Evolutionary conservation across 2,888 invertebrate species (phyloP).

Genomic region (Raillietiella orientalis): DNA sequence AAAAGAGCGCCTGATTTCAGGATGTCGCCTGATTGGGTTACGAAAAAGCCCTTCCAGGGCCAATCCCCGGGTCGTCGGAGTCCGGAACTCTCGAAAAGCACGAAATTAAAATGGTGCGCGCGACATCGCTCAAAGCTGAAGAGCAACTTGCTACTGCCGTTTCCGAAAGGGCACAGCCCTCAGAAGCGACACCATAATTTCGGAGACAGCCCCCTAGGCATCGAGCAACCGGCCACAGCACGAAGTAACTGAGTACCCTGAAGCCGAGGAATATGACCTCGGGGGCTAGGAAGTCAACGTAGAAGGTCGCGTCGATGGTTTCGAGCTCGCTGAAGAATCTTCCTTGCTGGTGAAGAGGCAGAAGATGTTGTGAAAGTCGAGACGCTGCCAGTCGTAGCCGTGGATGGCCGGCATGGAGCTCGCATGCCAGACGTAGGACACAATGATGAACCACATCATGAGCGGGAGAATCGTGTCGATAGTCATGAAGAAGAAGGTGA

Average conservation of each 20-base stretch:
- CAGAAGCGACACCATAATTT: too few relatives aligned
- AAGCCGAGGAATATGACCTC: constrained; percentile 1
- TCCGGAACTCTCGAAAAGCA: too few relatives aligned
- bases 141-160: too few relatives aligned
- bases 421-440: constrained; percentile 72
- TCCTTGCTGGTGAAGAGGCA: constrained; percentile 50
- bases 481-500: constrained; percentile 84
- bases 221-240: too few relatives aligned
- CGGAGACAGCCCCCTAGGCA: too few relatives aligned
- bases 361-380: constrained; percentile 47
- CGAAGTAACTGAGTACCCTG: not conserved
- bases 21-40: too few relatives aligned
- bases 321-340: constrained; percentile 56
- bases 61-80: too few relatives aligned
- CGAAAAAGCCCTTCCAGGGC: too few relatives aligned
- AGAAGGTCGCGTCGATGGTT: constrained; percentile 12
- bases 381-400: constrained; percentile 34
- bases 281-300: not conserved
- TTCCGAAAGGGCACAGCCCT: too few relatives aligned
- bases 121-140: too few relatives aligned
- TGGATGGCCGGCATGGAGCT: constrained; percentile 56
- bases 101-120: too few relatives aligned
- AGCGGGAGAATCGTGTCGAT: constrained; percentile 85
- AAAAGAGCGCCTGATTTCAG: too few relatives aligned
- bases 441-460: constrained; percentile 74